Percentiles rank a stretch among this genome's conserved stretches.
These are phyloP conservation scores for Triplophysa bombifrons DNA, from an alignment of 2,797 vertebrate species.

Conservation along the genomic window DNA sequence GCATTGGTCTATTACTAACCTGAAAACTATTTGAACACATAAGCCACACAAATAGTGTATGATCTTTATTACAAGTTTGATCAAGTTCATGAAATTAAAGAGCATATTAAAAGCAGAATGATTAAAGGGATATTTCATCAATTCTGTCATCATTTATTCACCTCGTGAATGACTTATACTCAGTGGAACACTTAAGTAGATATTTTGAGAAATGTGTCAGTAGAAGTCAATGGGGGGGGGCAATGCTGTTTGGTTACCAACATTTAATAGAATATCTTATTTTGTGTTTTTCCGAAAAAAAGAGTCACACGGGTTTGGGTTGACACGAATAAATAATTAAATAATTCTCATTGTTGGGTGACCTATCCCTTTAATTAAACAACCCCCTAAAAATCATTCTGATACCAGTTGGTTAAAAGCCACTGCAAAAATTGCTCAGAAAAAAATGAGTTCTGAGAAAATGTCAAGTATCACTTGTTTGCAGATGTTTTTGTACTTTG, in stretches of 20 bases:
- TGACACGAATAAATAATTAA: too few species aligned
- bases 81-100: neutral
- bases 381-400: neutral
- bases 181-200: too few species aligned
- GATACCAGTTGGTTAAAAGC: neutral
- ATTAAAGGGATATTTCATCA: neutral
- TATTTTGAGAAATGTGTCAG: too few species aligned
- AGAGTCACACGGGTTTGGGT: too few species aligned
- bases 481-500: neutral
- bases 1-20: neutral
- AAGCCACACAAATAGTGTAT: neutral
- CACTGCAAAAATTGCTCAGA: neutral
- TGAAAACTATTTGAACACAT: neutral
- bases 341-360: too few species aligned
- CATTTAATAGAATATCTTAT: too few species aligned
- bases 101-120: neutral
- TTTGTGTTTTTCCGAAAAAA: too few species aligned
- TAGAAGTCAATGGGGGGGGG: too few species aligned
- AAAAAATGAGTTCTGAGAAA: neutral
- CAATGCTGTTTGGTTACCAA: too few species aligned
- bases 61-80: neutral
- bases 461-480: neutral
- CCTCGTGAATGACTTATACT: too few species aligned
- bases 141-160: too few species aligned
- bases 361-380: too few species aligned